Evolutionary conservation across 2,888 invertebrate genomes (phyloP).

Genomic region (Gari tellinella): DNA sequence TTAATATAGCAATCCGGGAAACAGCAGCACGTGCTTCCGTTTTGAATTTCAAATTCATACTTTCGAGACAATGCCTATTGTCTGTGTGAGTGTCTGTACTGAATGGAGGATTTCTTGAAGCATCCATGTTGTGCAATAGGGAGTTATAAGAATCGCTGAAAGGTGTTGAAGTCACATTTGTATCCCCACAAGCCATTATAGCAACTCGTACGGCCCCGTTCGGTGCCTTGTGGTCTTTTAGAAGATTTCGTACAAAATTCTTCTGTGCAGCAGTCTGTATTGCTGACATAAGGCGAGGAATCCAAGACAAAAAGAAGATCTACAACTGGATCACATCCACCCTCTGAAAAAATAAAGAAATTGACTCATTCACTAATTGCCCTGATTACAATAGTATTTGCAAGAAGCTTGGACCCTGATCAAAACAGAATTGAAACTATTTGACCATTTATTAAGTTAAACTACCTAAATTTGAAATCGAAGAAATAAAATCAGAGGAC

Average conservation of each 20-base stretch:
- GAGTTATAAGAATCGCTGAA: slow-evolving; percentile 8
- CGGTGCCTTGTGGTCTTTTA: slow-evolving; percentile 27
- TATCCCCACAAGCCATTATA: slow-evolving; percentile 14
- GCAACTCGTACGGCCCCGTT: slow-evolving; percentile 31
- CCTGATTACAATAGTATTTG: too few species aligned
- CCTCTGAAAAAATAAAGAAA: slow-evolving; percentile 15
- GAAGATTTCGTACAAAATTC: slow-evolving; percentile 12
- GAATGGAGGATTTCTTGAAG: neutral
- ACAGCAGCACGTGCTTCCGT: slow-evolving; percentile 28
- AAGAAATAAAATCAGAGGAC: too few species aligned
- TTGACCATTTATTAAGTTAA: too few species aligned
- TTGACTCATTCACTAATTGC: neutral
- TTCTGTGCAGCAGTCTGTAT: slow-evolving; percentile 22
- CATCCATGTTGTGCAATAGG: neutral
- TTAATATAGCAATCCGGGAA: slow-evolving; percentile 26
- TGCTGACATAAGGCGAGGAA: slow-evolving; percentile 23
- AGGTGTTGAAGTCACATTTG: slow-evolving; percentile 7
- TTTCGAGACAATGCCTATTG: slow-evolving; percentile 16
- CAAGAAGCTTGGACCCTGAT: too few species aligned
- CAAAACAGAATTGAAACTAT: too few species aligned
- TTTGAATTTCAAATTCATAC: slow-evolving; percentile 33
- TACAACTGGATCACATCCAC: slow-evolving; percentile 31
- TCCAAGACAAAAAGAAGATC: slow-evolving; percentile 42
- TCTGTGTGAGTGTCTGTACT: neutral
- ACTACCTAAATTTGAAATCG: too few species aligned